phyloP scores from a whole-genome alignment of 2,888 invertebrate genomes.

The Drosophila rellima region DNA sequence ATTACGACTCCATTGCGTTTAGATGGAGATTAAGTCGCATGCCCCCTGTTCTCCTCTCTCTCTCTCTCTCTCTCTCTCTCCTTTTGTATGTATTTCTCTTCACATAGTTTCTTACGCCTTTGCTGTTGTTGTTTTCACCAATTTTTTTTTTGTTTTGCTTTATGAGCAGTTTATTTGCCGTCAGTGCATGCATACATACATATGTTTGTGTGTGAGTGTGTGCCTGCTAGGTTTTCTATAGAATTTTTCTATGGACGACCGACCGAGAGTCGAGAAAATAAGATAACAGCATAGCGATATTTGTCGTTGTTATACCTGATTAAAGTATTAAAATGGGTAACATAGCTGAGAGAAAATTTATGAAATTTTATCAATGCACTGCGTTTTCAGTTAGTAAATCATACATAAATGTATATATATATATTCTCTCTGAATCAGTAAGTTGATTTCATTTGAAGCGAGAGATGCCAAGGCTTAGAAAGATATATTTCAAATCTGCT shows the following conservation, averaged over 20 bases:
- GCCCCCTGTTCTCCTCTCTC: constrained; percentile 9
- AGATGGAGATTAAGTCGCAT: constrained; percentile 79
- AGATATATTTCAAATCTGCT: neutral
- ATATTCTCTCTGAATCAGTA: too few relatives aligned
- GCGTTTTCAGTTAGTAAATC: too few relatives aligned
- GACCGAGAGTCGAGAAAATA: constrained; percentile 40
- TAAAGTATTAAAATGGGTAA: neutral
- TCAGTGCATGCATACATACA: constrained; percentile 15
- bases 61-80: neutral
- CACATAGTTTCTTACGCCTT: constrained; percentile 46
- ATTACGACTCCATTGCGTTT: constrained; percentile 81
- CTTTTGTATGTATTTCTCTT: neutral
- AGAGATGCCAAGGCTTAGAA: neutral
- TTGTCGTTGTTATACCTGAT: constrained; percentile 14
- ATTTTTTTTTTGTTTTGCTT: constrained; percentile 66
- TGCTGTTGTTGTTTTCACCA: constrained; percentile 50
- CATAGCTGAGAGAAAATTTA: neutral
- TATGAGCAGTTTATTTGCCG: constrained; percentile 79
- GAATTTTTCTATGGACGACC: constrained; percentile 44
- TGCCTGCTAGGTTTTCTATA: constrained; percentile 53
- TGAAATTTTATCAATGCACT: too few relatives aligned
- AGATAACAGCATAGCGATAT: constrained; percentile 47
- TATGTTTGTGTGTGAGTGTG: constrained; percentile 24
- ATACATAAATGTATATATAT: too few relatives aligned
- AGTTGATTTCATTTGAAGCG: too few relatives aligned